Base-by-base conservation (phyloP, 2,113 vertebrate genomes). In the Psophia crepitans region DNA sequence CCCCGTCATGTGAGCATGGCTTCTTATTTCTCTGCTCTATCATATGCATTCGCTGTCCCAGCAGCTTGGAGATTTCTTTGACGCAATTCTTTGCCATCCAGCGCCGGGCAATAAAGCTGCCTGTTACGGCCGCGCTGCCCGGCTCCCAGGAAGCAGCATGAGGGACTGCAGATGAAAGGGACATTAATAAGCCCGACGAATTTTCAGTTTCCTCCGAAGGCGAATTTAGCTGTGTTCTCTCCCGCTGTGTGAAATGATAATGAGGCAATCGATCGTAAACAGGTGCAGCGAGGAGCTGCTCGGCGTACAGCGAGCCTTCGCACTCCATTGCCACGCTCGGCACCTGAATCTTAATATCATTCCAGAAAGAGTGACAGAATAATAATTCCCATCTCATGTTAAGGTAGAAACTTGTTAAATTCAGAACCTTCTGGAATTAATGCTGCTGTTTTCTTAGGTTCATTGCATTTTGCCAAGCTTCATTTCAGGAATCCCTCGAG, bases 261-360 rank as follows among this genome's bases (percentile, higher is more conserved):
- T 97, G 92, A 97, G 90, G 94, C 79, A 74, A 91, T 96, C 22
- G 85, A 92, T 94, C 3, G 48, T 63, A 90, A 91, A 61, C 75
- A 89, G 89, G 90, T 79, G 84, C 78, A 82, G 68, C 0, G 12
- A 91, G 90, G 93, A 91, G 83, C 85, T 58, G 79, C 87, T 90
- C 6, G 2, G 73, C 5, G 11, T 13, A 8, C 73, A 9, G 77
- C 10, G 15, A 94, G 39, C 48, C 94, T 89, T 87, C 3, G 11
- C 65, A 6, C 90, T 89, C 83, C 37, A 8, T 28, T 19, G 57
- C 71, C 14, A 7, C 1, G 9, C 79, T 89, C 18, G 0, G 90
- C 0, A 0, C 39, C 95, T 84, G 92, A 78, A 79, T 92, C 89
- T 61, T 61, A 91, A 70, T 89, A 28, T 44, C 43, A 1, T 57